These are phyloP conservation scores for Drosophila mauritiana DNA, from an alignment of 1,140 invertebrate species.

Conservation along the genomic window DNA sequence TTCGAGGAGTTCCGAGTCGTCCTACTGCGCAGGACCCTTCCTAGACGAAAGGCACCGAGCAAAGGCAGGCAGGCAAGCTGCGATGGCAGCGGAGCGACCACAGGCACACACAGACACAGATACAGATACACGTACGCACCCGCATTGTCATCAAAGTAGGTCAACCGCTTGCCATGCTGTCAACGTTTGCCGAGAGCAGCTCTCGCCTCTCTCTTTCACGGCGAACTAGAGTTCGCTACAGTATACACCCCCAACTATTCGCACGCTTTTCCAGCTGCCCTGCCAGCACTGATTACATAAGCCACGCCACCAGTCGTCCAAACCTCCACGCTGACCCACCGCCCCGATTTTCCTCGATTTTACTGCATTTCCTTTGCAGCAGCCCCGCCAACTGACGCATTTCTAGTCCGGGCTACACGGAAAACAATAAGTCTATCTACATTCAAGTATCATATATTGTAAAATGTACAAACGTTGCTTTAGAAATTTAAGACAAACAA, in stretches of 20 bases:
- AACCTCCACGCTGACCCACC: conserved; percentile 16
- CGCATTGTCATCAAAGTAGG: conserved; percentile 76
- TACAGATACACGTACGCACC: conserved; percentile 48
- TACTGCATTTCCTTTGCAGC: conserved; percentile 74
- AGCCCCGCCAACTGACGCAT: conserved; percentile 48
- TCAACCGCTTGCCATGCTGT: conserved; percentile 70
- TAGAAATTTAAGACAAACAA: too few species aligned
- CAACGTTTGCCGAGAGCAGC: conserved; percentile 56
- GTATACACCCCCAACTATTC: conserved; percentile 29
- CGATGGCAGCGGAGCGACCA: conserved; percentile 3
- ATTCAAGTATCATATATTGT: fast-evolving
- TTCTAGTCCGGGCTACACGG: background rate
- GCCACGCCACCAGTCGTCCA: conserved; percentile 2
- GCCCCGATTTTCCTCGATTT: conserved; percentile 35
- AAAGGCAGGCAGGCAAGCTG: background rate
- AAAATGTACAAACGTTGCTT: too few species aligned
- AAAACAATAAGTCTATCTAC: background rate
- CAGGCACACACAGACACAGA: conserved; percentile 10
- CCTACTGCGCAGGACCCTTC: conserved; percentile 73
- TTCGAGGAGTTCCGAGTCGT: background rate
- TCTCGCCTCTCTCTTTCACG: conserved; percentile 13
- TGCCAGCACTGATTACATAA: conserved; percentile 73
- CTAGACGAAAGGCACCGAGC: conserved; percentile 26
- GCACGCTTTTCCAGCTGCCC: conserved; percentile 41
- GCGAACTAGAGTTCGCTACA: conserved; percentile 4